Conservation (phyloP, 2,797 vertebrate genomes). For the Neostethus bicornis region DNA sequence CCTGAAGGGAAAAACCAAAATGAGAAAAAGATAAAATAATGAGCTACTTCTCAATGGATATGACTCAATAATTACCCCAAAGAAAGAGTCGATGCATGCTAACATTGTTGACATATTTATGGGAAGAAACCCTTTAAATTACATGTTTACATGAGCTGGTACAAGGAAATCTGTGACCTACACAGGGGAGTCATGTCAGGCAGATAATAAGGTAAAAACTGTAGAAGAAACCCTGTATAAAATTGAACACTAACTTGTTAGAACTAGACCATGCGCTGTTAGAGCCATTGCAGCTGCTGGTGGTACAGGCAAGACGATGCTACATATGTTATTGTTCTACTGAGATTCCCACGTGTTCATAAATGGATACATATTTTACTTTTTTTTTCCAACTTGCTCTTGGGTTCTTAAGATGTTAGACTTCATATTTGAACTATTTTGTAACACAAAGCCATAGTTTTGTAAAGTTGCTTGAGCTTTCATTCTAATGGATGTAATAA, state of each 20-base stretch:
- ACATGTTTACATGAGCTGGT: constrained; percentile 11
- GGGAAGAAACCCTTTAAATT: constrained; percentile 46
- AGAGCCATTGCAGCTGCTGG: too few relatives aligned
- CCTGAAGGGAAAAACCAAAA: too few relatives aligned
- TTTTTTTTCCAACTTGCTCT: constrained; percentile 26
- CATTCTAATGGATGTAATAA: constrained; percentile 28
- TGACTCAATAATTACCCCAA: background rate
- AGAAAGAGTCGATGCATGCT: background rate
- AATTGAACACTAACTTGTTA: too few relatives aligned
- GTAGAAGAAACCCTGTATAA: too few relatives aligned
- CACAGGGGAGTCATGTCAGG: constrained; percentile 21
- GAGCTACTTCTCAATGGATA: background rate
- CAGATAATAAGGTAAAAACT: constrained; percentile 25
- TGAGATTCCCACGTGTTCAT: too few relatives aligned
- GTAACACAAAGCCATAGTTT: constrained; percentile 13
- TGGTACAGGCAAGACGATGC: too few relatives aligned
- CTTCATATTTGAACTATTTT: constrained; percentile 18
- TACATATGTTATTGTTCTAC: too few relatives aligned
- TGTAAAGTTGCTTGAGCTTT: constrained; percentile 40
- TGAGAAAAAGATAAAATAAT: too few relatives aligned
- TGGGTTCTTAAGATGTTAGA: constrained; percentile 23
- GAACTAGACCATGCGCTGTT: too few relatives aligned
- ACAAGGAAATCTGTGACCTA: constrained; percentile 20
- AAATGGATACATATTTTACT: background rate
- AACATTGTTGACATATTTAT: constrained; percentile 17